Base-by-base conservation (phyloP, 2,888 invertebrate species). In the Epinotia demarniana region DNA sequence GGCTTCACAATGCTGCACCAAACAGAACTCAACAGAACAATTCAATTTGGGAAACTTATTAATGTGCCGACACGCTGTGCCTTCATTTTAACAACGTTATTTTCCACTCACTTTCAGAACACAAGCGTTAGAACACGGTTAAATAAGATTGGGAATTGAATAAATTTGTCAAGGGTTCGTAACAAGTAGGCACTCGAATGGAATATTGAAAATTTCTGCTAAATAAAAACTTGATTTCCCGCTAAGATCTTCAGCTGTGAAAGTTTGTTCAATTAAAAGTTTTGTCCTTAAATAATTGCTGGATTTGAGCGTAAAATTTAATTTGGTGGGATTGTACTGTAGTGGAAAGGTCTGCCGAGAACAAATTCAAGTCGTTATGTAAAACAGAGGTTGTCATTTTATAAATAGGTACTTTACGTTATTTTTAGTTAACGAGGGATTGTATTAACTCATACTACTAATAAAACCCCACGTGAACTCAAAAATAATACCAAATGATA, bases 121-220 rank as follows among this genome's bases (percentile, higher is more conserved):
- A 69, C 69, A 58, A 74, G 63, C 69, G 55, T 58, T 63, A 46
- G 63, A 63, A 74, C 70, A 64, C 63, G 64, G 49, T 18, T 58
- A 43, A 74, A 74, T 64, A 70, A 70, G 63, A 70, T 74, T 70
- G 19, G 33, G 23, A 74, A 74, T 74, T 63, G 53, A 74, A 64
- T 70, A 63, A 71, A 75, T 69, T 69, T 63, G 46, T 60, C 75
- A 66, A 75, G 43, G 55, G 66, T 55, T 75, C 46, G 23, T 27
- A 71, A 75, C 39, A 60, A 66, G 69, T 72, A 55, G 57, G 53
- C 69, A 74, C 69, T 64, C 63, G 63, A 58, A 74, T n/a, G 71
- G 61, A 75, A 75, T 67, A 39, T 55, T 67, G 23, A 61, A 75
- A 71, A 57, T 67, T 53, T 75, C 43, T 46, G 61, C 27, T 43